These are phyloP conservation scores for Hassar affinis DNA, from an alignment of 2,113 vertebrate genomes.

Conservation along the genomic window DNA sequence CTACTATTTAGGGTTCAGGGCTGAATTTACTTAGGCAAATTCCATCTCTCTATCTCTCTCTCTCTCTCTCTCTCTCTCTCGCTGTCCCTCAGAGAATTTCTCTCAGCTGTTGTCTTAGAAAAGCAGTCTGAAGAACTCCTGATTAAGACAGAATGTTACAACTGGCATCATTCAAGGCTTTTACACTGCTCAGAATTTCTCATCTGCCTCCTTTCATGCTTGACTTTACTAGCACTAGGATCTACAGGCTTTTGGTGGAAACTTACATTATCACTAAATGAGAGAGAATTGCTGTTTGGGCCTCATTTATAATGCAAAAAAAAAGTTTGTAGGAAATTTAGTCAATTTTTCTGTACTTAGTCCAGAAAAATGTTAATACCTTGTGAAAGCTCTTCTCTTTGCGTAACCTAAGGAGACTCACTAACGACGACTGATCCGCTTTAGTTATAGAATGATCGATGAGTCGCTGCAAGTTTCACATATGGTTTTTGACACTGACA, in stretches of 20 bases:
- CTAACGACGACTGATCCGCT: not conserved
- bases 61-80: conserved; percentile 43
- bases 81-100: conserved; percentile 40
- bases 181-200: not conserved
- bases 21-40: conserved; percentile 57
- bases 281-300: not conserved
- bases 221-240: not conserved
- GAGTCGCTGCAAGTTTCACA: not conserved
- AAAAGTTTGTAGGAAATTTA: not conserved
- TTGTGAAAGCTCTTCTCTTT: not conserved
- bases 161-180: not conserved
- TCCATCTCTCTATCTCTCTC: conserved; percentile 8
- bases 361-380: no score
- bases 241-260: not conserved
- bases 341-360: not conserved
- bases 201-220: not conserved
- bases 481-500: not conserved
- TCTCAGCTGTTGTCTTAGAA: conserved; percentile 21
- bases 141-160: conserved; percentile 16
- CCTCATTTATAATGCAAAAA: not conserved
- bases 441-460: not conserved
- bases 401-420: not conserved
- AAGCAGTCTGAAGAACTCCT: not conserved
- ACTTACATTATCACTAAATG: not conserved
- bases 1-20: conserved; percentile 52